Percentiles rank a stretch among this genome's conserved stretches.
phyloP scores from a whole-genome alignment of 2,888 invertebrate species.

The Calliopum simillimum region DNA sequence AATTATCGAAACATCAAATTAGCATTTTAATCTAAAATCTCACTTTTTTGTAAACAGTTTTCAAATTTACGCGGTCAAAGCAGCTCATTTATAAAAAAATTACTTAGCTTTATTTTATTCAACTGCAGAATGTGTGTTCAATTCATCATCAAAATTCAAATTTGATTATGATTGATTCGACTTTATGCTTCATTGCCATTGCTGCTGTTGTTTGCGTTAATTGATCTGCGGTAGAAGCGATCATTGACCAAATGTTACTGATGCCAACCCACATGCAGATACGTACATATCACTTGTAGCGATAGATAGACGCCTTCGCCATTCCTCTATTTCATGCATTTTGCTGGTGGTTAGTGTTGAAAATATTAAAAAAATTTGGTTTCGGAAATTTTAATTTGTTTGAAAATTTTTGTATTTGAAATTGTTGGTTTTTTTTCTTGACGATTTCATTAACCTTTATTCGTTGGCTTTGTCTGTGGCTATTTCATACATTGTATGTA shows the following conservation, averaged over 20 bases:
- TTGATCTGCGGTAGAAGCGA: conserved; percentile 15
- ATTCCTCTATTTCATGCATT: background rate
- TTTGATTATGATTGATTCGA: conserved; percentile 40
- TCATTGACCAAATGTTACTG: conserved; percentile 12
- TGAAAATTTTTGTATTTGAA: conserved; percentile 25
- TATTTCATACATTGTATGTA: background rate
- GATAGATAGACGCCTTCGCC: background rate
- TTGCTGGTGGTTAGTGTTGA: background rate
- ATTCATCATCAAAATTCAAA: background rate
- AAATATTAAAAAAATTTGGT: too few species aligned
- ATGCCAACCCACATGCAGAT: background rate
- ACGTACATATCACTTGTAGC: background rate
- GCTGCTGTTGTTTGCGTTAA: background rate
- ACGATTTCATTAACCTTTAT: conserved; percentile 37
- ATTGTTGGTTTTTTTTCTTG: conserved; percentile 21
- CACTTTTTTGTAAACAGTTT: too few species aligned
- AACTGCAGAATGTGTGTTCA: background rate
- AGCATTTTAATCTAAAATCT: too few species aligned
- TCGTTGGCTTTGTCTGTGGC: conserved; percentile 5
- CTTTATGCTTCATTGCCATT: conserved; percentile 30
- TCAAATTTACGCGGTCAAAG: too few species aligned
- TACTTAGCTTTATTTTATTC: conserved; percentile 7
- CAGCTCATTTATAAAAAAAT: background rate
- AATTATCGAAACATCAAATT: too few species aligned
- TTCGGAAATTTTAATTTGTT: conserved; percentile 39